Evolutionary conservation across 1,140 invertebrate genomes (phyloP), one percentile per base, ranked within the genome.

Genomic region (Tetramorium parvispinum): DNA sequence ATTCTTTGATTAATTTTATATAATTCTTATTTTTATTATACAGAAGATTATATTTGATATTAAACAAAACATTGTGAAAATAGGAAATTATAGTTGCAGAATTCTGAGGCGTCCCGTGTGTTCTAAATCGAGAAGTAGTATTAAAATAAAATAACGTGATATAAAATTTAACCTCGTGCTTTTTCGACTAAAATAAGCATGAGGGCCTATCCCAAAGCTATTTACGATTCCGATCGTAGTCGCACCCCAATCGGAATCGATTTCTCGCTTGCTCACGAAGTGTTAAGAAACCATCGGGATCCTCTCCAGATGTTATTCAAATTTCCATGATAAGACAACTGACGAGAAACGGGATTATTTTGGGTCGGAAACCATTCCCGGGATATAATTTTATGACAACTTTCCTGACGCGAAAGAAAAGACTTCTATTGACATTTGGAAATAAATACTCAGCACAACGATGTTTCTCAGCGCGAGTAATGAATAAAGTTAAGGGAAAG

Each of bases 401-500:
- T 68, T n/a, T 11, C 3, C n/a, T 61, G n/a, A 61, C 4, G 7
- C 13, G 24, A 59, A 32, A 21, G 21, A 55, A 16, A 37, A 53
- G 16, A 37, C 18, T 66, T 71, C 10, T 21, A 37, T 1, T 10
- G 18, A 37, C 21, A 11, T 2, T 13, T 32, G 11, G 4, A 18
- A 16, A 57, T 46, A 82, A 57, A 82, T 24, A 46, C 71, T 59
- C 18, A n/a, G 16, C 24, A 59, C 21, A 2, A 68, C 46, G 16
- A 24, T 43, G 46, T 59, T 8, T 21, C 46, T 37, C 13, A 32
- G 24, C 10, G 49, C 46, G 8, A 46, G 16, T 75, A 83, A 73
- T 83, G 43, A 75, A 83, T 75, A 83, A 83, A 83, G 21, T 82
- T 73, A 68, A 24, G 40, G 10, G 13, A 59, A 57, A 71, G 1